Evolutionary conservation across 2,797 vertebrate species (phyloP).

Genomic region (Alosa sapidissima): DNA sequence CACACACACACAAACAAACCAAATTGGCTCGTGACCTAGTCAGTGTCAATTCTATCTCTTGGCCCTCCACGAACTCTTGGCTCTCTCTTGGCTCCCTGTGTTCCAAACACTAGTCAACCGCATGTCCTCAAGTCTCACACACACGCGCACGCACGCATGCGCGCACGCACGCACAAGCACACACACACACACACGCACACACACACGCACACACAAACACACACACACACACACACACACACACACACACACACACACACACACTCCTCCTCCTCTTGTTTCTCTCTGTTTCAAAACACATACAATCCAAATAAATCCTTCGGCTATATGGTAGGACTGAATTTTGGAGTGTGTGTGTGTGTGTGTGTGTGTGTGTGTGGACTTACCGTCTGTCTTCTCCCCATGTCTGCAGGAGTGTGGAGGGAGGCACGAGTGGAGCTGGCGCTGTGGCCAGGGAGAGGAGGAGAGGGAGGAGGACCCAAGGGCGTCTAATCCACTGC

Average conservation of each 20-base stretch:
- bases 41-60: neutral
- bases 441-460: neutral
- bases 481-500: slow-evolving; percentile 49
- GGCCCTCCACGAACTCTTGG: neutral
- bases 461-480: slow-evolving; percentile 4
- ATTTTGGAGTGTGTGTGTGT: neutral
- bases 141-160: too few species aligned
- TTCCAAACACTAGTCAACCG: neutral
- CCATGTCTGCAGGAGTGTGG: slow-evolving; percentile 41
- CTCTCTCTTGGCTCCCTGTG: neutral
- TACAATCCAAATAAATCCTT: neutral
- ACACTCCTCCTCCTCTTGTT: neutral
- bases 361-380: neutral
- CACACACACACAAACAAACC: neutral
- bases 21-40: neutral
- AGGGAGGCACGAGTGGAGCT: slow-evolving; percentile 16
- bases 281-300: neutral
- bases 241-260: neutral
- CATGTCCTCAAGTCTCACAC: neutral
- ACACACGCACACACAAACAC: neutral
- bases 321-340: neutral
- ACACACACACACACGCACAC: neutral
- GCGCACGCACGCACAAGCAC: too few species aligned
- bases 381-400: slow-evolving; percentile 49
- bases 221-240: neutral